Percentiles rank a stretch among this genome's conserved stretches.
Evolutionary conservation across 2,797 vertebrate genomes (phyloP).

Genomic region (Hemibagrus guttatus): DNA sequence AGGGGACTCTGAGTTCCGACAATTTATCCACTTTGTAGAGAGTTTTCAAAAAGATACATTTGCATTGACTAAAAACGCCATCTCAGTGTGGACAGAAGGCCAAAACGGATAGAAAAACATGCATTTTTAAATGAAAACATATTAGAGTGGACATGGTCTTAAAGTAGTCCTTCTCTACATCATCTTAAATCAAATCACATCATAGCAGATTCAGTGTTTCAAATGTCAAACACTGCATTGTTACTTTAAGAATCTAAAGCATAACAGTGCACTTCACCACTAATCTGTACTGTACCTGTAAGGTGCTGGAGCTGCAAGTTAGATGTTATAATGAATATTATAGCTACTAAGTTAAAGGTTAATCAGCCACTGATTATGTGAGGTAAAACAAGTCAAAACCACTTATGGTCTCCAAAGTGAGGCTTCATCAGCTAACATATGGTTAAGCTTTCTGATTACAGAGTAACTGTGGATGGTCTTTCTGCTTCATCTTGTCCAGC

Average conservation of each 20-base stretch:
- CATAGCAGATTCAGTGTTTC: neutral
- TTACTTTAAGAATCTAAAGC: neutral
- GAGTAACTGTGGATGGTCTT: no score
- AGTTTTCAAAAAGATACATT: no score
- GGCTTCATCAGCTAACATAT: neutral
- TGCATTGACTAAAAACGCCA: no score
- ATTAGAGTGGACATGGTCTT: no score
- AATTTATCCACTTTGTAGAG: no score
- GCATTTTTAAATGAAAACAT: no score
- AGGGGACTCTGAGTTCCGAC: no score
- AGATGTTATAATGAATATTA: neutral
- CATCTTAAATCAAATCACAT: neutral
- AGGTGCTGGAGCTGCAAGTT: neutral
- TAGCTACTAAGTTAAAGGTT: neutral
- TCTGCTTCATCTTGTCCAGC: no score
- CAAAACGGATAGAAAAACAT: no score
- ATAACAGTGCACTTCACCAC: neutral
- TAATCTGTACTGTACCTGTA: no score
- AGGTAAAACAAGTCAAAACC: neutral
- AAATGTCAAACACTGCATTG: neutral
- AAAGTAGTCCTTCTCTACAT: neutral
- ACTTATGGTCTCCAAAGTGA: neutral
- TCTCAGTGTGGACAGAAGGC: no score
- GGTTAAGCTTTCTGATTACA: no score
- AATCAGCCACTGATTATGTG: neutral